Percentiles rank a stretch among this genome's conserved stretches.
phyloP scores from a whole-genome alignment of 2,888 invertebrate species.

The Coenonympha arcania region DNA sequence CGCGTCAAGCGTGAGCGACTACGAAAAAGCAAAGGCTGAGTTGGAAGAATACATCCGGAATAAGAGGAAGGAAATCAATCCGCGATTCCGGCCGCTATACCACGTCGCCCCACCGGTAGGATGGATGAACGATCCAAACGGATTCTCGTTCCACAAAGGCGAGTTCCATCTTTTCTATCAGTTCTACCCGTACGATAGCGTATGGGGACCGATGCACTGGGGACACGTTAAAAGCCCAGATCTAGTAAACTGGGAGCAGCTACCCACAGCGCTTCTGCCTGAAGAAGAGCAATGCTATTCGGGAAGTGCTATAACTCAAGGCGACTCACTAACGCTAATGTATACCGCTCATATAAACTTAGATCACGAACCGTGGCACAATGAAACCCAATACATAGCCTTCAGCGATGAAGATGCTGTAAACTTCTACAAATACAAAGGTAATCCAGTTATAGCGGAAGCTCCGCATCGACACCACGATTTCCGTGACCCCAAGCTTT shows the following conservation, averaged over 20 bases:
- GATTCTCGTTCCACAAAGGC: conserved; percentile 66
- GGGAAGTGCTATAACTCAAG: conserved; percentile 60
- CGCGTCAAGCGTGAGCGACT: conserved; percentile 32
- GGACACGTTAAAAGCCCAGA: conserved; percentile 66
- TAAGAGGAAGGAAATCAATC: conserved; percentile 48
- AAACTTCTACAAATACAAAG: conserved; percentile 54
- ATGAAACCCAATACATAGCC: conserved; percentile 60
- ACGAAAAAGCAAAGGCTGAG: conserved; percentile 33
- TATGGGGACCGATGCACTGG: conserved; percentile 73
- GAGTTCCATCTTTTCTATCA: conserved; percentile 73
- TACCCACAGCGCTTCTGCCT: conserved; percentile 66
- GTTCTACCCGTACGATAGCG: conserved; percentile 62
- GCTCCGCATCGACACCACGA: conserved; percentile 56
- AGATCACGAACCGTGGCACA: conserved; percentile 44
- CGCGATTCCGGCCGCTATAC: conserved; percentile 52
- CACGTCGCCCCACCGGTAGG: conserved; percentile 63
- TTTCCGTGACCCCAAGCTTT: conserved; percentile 69
- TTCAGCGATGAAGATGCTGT: conserved; percentile 58
- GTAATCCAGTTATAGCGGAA: conserved; percentile 54
- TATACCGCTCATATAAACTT: conserved; percentile 50
- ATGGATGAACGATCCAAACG: conserved; percentile 76
- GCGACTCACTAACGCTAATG: conserved; percentile 50
- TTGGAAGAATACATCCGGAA: conserved; percentile 52
- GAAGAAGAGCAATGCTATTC: conserved; percentile 64
- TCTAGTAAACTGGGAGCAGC: conserved; percentile 64